phyloP scores from a whole-genome alignment of 2,888 invertebrate genomes.

The Daptonema setosum region DNA sequence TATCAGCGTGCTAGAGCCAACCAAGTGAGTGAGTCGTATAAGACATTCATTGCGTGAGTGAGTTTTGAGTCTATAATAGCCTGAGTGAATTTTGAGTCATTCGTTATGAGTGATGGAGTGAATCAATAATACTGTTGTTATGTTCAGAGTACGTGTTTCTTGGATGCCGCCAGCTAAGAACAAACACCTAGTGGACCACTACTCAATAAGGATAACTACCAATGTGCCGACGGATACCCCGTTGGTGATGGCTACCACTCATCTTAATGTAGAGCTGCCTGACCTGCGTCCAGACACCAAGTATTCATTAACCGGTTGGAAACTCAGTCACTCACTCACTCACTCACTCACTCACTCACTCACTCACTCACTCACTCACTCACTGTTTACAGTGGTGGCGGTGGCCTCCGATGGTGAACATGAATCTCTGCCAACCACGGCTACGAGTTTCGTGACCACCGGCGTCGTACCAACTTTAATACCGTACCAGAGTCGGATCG shows the following conservation, averaged over 20 bases:
- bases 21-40: no score
- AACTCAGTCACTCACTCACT: no score
- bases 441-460: constrained; percentile 8
- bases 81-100: background rate
- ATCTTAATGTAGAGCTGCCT: background rate
- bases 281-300: constrained; percentile 7
- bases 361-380: no score
- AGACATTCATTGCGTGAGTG: no score
- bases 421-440: constrained; percentile 9
- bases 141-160: background rate
- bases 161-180: no score
- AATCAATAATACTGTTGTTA: background rate
- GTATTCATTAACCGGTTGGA: constrained; percentile 10
- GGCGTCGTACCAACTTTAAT: background rate
- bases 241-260: background rate
- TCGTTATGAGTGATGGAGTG: background rate
- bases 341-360: no score
- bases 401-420: constrained; percentile 2
- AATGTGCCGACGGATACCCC: background rate
- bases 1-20: no score
- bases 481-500: background rate
- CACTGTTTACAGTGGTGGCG: no score
- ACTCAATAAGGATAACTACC: no score
- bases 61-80: background rate
- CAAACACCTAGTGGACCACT: no score